Evolutionary conservation across 2,797 vertebrate species (phyloP).

Genomic region (Scyliorhinus canicula): DNA sequence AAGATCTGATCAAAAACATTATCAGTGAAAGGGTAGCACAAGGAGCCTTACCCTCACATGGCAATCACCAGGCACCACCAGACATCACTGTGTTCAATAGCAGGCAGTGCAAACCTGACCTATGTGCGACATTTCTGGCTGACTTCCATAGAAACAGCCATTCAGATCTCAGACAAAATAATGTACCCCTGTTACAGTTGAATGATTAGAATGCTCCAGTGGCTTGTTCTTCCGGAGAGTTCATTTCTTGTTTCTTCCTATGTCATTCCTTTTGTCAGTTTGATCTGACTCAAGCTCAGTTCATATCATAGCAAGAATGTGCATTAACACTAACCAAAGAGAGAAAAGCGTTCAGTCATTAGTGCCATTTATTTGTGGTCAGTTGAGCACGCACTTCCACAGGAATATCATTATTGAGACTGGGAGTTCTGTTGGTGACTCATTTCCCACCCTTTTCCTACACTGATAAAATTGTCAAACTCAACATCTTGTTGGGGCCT

Average conservation of each 20-base stretch:
- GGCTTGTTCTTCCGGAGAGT: slow-evolving; percentile 30
- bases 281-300: slow-evolving; percentile 48
- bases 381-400: neutral
- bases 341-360: neutral
- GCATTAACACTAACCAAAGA: neutral
- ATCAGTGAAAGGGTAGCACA: too few relatives aligned
- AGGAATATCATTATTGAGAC: neutral
- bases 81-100: neutral
- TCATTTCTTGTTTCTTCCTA: slow-evolving; percentile 45
- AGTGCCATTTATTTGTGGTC: neutral
- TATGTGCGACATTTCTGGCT: neutral
- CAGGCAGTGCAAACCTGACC: neutral
- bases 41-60: neutral
- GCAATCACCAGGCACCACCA: neutral
- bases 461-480: slow-evolving; percentile 4
- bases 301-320: slow-evolving; percentile 39
- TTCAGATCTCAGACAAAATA: neutral
- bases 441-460: slow-evolving; percentile 5
- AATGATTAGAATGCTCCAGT: neutral
- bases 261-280: slow-evolving; percentile 51
- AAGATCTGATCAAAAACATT: neutral
- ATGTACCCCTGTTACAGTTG: neutral
- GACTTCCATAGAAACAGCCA: neutral
- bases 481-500: neutral
- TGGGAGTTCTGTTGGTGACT: neutral